Evolutionary conservation across 2,797 vertebrate species (phyloP).

Genomic region (Sebastes aleutianus): DNA sequence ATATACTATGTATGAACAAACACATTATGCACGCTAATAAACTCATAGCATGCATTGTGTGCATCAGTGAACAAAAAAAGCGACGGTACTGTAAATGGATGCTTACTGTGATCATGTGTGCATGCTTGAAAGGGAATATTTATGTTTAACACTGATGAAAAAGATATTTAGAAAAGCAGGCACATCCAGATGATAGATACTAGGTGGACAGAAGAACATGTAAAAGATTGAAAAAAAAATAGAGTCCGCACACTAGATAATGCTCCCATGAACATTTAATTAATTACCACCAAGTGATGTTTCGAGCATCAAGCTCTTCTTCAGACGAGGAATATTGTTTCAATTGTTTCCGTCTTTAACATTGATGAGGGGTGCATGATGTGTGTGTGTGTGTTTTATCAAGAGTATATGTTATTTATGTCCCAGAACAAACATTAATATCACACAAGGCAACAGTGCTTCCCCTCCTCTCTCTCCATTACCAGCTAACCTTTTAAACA

Average conservation of each 20-base stretch:
- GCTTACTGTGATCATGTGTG: slow-evolving; percentile 1
- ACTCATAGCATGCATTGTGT: not conserved
- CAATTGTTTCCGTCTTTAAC: not conserved
- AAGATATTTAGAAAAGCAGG: not conserved
- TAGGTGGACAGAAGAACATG: not conserved
- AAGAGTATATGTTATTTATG: slow-evolving; percentile 37
- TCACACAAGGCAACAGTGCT: slow-evolving; percentile 44
- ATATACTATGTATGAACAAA: not conserved
- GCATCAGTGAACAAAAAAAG: not conserved
- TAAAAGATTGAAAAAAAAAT: not conserved
- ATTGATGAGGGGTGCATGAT: not conserved
- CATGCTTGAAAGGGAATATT: not conserved
- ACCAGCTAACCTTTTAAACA: slow-evolving; percentile 73
- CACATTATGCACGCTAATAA: not conserved
- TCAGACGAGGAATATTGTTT: not conserved
- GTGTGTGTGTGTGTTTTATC: not conserved
- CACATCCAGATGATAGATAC: not conserved
- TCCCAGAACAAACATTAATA: slow-evolving; percentile 54
- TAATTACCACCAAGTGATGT: not conserved
- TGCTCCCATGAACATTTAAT: not conserved
- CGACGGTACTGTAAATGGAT: not conserved
- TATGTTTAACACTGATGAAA: too few species aligned
- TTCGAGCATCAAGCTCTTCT: not conserved
- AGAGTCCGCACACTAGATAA: not conserved
- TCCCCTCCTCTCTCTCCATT: slow-evolving; percentile 50